A percentile compares a stretch with the other conserved stretches of the same genome.
Conservation (phyloP, 2,888 invertebrate genomes). For the Spodoptera exigua region DNA sequence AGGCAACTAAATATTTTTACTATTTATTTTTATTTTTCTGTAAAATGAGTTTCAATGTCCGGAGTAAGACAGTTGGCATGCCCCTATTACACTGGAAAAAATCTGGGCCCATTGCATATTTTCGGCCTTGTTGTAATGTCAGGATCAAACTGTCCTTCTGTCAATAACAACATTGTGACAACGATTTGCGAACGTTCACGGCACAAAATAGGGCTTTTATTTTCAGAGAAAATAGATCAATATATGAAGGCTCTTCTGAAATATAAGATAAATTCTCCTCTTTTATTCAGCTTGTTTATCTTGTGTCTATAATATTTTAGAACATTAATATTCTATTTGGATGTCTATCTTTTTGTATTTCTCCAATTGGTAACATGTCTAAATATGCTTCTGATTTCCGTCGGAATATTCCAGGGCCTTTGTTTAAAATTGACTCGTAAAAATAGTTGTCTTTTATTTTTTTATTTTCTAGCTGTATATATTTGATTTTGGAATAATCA, state of each 20-base stretch:
- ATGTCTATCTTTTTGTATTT: constrained; percentile 17
- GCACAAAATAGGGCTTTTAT: constrained; percentile 60
- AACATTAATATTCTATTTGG: constrained; percentile 36
- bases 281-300: constrained; percentile 33
- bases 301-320: constrained; percentile 32
- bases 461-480: too few species aligned
- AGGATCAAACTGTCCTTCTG: constrained; percentile 26
- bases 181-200: constrained; percentile 58
- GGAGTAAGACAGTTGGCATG: too few species aligned
- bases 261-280: constrained; percentile 24
- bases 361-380: background rate
- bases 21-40: too few species aligned
- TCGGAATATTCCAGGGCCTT: too few species aligned
- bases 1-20: too few species aligned
- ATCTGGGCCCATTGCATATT: too few species aligned
- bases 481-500: too few species aligned
- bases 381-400: background rate
- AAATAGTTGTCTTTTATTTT: too few species aligned
- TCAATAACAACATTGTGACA: background rate
- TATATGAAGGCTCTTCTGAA: constrained; percentile 42
- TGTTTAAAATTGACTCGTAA: too few species aligned
- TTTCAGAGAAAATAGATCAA: constrained; percentile 54
- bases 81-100: too few species aligned
- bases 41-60: too few species aligned
- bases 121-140: constrained; percentile 18